Base-by-base conservation (phyloP, 2,888 invertebrate species). In the Conus canariensis region DNA sequence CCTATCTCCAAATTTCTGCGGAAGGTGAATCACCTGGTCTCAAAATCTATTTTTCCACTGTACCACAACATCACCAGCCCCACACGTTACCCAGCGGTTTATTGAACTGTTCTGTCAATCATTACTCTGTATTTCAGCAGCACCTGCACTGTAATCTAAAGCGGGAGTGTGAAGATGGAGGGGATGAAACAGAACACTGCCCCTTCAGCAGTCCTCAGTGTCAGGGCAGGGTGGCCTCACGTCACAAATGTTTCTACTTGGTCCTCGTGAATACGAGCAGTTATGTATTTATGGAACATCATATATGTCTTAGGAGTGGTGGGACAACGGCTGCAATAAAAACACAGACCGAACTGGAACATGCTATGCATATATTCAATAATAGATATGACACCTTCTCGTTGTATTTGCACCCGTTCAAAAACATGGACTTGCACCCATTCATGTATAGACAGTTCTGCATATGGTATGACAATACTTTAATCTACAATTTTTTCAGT, bases 131-230 rank as follows among this genome's bases (percentile, higher is more conserved):
- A 6, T 74, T n/a, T n/a, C 19, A n/a, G 22, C n/a, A 8, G 8
- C n/a, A 74, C n/a, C 25, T 74, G 74, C 6, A 74, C 74, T 74
- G 74, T n/a, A 74, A 74, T 74, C n/a, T 74, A n/a, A 74, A n/a
- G n/a, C 6, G 4, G n/a, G n/a, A 74, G 74, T 74, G 74, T 74
- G 74, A 74, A n/a, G 74, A 74, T 8, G n/a, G 74, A n/a, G 0
- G 70, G 19, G 74, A 74, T n/a, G 74, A 74, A n/a, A 74, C 74
- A 74, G 74, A n/a, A n/a, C 74, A n/a, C 74, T 74, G 74, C 45
- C n/a, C 8, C n/a, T 74, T 74, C 74, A 74, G 74, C 74, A 74
- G 74, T 74, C n/a, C 74, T 8, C 1, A 0, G n/a, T 74, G 74
- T 74, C 22, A 16, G 7, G 74, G 74, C 74, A n/a, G 5, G 74